Base-by-base conservation (phyloP, 2,797 vertebrate species). In the Scleropages formosus region DNA sequence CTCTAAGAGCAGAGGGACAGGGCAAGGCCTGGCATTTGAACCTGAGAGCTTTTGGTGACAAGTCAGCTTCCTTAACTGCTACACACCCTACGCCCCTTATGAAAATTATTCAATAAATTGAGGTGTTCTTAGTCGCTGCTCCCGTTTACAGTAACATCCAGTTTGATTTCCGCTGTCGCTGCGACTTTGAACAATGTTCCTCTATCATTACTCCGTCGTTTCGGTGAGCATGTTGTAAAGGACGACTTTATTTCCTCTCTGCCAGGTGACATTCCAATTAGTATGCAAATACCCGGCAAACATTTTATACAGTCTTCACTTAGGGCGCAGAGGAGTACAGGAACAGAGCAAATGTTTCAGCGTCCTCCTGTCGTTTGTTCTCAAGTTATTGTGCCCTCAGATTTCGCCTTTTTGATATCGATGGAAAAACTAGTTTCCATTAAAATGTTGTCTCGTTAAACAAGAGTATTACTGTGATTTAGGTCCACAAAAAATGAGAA, bases 211-310 rank as follows among this genome's bases (percentile, higher is more conserved):
- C 27, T 53, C 31, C 58, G 39, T 15, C 11, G 20, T 75, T 67
- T 75, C 31, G 56, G 75, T 6, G 39, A 60, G 56, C 53, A 56
- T 46, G 9, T 26, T 56, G 26, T 76, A 58, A 62, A 61, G 64
- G 46, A 27, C 60, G 31, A 20, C n/a, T 61, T 18, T 47, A 39
- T 66, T 47, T 72, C 11, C 11, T 70, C 53, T 26, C 18, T 51
- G 75, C 68, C 69, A 64, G 60, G 3, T 58, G 31, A 64, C 39
- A 64, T 77, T 65, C 77, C 31, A 77, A 72, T 72, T 72, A 72
- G 77, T 59, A 77, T 72, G 75, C 56, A 77, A 72, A 77, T 72
- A 20, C 18, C 9, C 51, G 7, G 26, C 61, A 74, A 74, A 44
- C 16, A 27, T 47, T 31, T 73, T 73, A 6, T 61, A 31, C 63